These are phyloP conservation scores for Carapus acus DNA, from an alignment of 2,797 vertebrate genomes.

Conservation along the genomic window DNA sequence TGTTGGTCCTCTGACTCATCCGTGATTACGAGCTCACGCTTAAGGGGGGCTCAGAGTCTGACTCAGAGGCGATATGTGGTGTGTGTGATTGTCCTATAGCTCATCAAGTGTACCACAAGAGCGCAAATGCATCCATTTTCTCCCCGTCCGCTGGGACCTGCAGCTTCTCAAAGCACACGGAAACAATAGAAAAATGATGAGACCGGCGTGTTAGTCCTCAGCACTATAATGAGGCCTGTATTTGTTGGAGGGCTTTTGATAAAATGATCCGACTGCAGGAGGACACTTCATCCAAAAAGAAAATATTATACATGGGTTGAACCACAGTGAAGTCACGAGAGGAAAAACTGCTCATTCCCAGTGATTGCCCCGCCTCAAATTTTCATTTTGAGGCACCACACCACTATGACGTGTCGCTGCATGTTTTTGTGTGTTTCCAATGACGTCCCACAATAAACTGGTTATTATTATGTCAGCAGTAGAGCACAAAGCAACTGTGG, in stretches of 20 bases:
- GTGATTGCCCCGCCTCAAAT: conserved; percentile 11
- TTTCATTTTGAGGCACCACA: conserved; percentile 6
- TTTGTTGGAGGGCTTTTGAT: conserved; percentile 33
- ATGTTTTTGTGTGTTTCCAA: conserved; percentile 2
- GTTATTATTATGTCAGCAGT: conserved; percentile 6
- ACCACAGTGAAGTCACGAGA: conserved; percentile 6
- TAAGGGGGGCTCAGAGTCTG: conserved; percentile 16
- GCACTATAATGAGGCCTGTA: conserved; percentile 20
- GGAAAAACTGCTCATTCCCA: conserved; percentile 2
- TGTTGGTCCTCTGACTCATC: conserved; percentile 15
- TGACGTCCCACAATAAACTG: not conserved
- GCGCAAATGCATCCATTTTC: conserved; percentile 20
- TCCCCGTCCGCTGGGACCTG: conserved; percentile 7
- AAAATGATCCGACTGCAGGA: conserved; percentile 4
- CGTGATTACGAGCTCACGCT: conserved; percentile 32
- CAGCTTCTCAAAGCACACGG: conserved; percentile 9
- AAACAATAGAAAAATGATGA: conserved; percentile 21
- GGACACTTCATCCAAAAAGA: conserved; percentile 15
- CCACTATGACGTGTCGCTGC: conserved; percentile 5
- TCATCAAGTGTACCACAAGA: conserved; percentile 14
- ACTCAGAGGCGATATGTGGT: conserved; percentile 9
- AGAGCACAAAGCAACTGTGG: conserved; percentile 1
- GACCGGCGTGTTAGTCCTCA: not conserved
- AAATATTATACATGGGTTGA: conserved; percentile 19
- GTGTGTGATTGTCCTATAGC: conserved; percentile 18